Conservation (phyloP, 2,888 invertebrate species). For the Gibbula magus region DNA sequence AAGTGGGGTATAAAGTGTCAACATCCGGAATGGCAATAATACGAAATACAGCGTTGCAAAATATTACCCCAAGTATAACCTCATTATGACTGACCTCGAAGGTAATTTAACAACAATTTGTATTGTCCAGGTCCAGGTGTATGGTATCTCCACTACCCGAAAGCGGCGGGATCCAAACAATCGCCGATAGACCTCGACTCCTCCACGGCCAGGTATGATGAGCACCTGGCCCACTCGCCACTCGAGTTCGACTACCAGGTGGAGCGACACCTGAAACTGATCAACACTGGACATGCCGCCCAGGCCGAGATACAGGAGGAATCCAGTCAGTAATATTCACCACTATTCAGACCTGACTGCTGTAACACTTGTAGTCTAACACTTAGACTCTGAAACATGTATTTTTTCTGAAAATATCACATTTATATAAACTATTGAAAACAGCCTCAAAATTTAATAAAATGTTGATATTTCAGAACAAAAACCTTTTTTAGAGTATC, state of each 20-base stretch:
- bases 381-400: too few relatives aligned
- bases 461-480: too few relatives aligned
- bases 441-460: too few relatives aligned
- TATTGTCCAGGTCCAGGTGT: conserved; percentile 80
- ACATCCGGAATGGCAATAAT: too few relatives aligned
- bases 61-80: too few relatives aligned
- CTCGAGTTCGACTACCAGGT: conserved; percentile 80
- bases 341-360: neutral
- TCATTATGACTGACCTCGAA: too few relatives aligned
- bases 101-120: too few relatives aligned
- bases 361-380: neutral
- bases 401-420: neutral
- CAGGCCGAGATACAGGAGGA: conserved; percentile 49
- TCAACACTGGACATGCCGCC: conserved; percentile 56
- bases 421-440: too few relatives aligned
- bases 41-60: too few relatives aligned
- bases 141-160: conserved; percentile 88
- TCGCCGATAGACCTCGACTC: conserved; percentile 91
- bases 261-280: conserved; percentile 43
- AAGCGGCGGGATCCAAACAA: conserved; percentile 87
- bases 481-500: too few relatives aligned
- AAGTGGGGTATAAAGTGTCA: too few relatives aligned
- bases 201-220: conserved; percentile 79
- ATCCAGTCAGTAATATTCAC: conserved; percentile 42
- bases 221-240: conserved; percentile 81